phyloP scores from a whole-genome alignment of 2,113 vertebrate genomes.

The Chaetura pelagica region DNA sequence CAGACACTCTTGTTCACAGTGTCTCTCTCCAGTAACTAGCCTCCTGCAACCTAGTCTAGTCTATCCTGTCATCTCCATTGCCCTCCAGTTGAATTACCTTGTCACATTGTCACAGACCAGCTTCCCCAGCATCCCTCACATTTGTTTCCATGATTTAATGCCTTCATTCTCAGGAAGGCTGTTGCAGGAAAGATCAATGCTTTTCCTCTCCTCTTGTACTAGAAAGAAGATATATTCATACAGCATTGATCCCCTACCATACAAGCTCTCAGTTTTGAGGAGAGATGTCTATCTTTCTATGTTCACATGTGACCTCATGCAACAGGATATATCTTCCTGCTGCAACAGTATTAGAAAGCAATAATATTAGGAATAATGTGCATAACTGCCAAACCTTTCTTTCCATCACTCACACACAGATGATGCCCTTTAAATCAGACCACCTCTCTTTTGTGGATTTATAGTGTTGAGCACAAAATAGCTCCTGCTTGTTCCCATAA shows the following conservation, averaged over 20 bases:
- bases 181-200: background rate
- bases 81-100: background rate
- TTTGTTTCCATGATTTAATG: background rate
- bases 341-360: background rate
- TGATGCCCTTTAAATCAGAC: background rate
- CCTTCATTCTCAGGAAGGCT: background rate
- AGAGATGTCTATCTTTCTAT: background rate
- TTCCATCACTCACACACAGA: background rate
- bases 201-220: background rate
- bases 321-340: background rate
- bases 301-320: background rate
- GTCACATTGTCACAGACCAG: background rate
- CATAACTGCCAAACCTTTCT: background rate
- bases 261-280: background rate
- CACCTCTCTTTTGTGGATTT: background rate
- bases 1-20: background rate
- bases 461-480: background rate
- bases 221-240: background rate
- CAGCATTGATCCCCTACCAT: background rate
- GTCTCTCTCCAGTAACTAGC: background rate
- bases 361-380: background rate
- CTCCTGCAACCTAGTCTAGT: background rate
- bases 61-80: background rate
- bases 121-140: background rate
- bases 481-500: background rate